phyloP scores from a whole-genome alignment of 1,140 invertebrate species.

The Cardiocondyla obscurior region DNA sequence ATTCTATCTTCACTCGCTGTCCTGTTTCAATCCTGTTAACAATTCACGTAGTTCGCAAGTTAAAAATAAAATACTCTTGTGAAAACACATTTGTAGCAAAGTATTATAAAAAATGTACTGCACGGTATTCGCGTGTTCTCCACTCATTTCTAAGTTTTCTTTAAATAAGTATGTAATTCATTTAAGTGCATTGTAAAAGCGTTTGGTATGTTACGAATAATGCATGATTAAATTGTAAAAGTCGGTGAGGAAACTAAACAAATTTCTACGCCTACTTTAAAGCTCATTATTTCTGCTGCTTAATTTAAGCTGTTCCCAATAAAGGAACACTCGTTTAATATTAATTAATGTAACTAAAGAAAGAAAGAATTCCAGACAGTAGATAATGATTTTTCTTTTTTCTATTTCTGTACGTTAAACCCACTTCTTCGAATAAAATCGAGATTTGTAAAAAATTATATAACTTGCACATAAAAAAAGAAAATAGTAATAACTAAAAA shows the following conservation, averaged over 20 bases:
- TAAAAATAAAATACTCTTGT: not conserved
- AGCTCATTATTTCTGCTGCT: slow-evolving; percentile 12
- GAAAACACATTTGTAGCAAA: not conserved
- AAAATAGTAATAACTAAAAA: too few relatives aligned
- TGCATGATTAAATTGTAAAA: not conserved
- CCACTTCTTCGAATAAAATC: not conserved
- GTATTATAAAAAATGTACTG: slow-evolving; percentile 29
- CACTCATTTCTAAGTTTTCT: not conserved
- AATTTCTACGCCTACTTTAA: not conserved
- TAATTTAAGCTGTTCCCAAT: not conserved
- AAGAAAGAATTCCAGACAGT: not conserved
- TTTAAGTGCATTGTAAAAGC: slow-evolving; percentile 6
- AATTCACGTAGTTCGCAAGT: not conserved
- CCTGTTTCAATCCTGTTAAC: not conserved
- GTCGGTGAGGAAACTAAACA: not conserved
- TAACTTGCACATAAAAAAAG: not conserved
- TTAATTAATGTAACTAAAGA: slow-evolving; percentile 15
- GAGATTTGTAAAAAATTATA: not conserved
- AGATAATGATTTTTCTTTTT: not conserved
- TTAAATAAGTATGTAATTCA: slow-evolving; percentile 7
- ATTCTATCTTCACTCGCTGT: not conserved
- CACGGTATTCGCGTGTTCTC: not conserved
- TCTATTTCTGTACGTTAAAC: not conserved
- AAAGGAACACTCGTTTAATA: not conserved
- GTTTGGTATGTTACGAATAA: slow-evolving; percentile 16